Base-by-base conservation (phyloP, 2,113 vertebrate genomes). In the Nettapus auritus region DNA sequence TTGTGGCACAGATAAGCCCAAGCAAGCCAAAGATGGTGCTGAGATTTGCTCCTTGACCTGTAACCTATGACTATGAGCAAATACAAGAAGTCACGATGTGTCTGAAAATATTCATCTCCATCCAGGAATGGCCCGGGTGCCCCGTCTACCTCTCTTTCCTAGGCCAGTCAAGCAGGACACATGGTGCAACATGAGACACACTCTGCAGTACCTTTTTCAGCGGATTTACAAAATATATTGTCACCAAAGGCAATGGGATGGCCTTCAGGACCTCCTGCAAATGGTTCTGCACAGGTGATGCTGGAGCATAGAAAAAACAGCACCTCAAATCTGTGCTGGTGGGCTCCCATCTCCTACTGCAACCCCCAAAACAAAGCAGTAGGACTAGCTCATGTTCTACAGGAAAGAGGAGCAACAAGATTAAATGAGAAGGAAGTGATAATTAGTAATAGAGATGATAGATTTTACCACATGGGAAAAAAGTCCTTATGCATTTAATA, bases 111-210 rank as follows among this genome's bases (percentile, higher is more conserved):
- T 8, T 69, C 18, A 69, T 4, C 34, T 15, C 28, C 4, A 11
- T 9, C 29, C 26, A 56, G 28, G 56, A 75, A 14, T 14, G 26
- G 19, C 22, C 26, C 31, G 26, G 34, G 38, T 26, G 33, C n/a
- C 17, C 17, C 12, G 4, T 62, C 33, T 53, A 33, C 7, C 5
- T 34, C 33, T 12, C 8, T 63, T 13, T 46, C 33, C 20, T 22
- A 33, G 15, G 40, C 21, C 33, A 57, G 7, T 33, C 55, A 74
- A 82, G 36, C 23, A 82, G 80, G 50, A 67, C 7, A 52, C 25
- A 14, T 0, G 1, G 10, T 53, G 25, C 20, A 52, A 44, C 42
- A n/a, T 0, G 2, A 85, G 33, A 31, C n/a, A 62, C 2, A 1
- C 5, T n/a, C 62, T 66, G 44, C 9, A n/a, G 29, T 25, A 63